phyloP scores from a whole-genome alignment of 2,113 vertebrate genomes.

The Todiramphus saurophagus region DNA sequence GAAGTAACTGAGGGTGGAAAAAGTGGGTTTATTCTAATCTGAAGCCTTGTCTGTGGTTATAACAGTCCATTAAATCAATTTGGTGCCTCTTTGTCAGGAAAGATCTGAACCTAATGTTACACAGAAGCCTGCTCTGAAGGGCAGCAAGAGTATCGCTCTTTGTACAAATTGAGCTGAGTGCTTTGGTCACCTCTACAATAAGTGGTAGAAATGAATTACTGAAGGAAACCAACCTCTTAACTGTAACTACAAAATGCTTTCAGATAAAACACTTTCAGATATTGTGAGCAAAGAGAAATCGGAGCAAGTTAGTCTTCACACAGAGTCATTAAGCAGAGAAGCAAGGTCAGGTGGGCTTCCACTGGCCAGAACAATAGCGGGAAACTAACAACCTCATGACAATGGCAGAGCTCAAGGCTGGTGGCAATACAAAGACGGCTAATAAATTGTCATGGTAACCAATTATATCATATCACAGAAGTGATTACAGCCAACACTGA shows the following conservation, averaged over 20 bases:
- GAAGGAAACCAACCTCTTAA: background rate
- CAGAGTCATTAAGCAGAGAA: background rate
- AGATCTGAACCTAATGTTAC: background rate
- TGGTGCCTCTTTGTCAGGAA: background rate
- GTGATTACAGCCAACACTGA: fast-evolving
- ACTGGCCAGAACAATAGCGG: background rate
- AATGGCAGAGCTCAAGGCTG: background rate
- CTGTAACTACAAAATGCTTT: background rate
- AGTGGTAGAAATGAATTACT: background rate
- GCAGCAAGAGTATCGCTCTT: background rate
- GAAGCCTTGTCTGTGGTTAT: background rate
- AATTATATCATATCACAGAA: background rate
- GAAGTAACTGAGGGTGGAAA: background rate
- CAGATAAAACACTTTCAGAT: background rate
- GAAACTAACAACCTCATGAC: background rate
- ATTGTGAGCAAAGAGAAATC: background rate
- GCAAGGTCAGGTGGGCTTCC: background rate
- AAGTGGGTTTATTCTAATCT: background rate
- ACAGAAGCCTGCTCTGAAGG: background rate
- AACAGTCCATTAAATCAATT: slow-evolving; percentile 25
- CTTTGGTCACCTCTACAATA: background rate
- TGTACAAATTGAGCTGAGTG: background rate
- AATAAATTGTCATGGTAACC: background rate
- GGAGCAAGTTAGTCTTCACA: background rate
- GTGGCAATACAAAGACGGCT: background rate